These are phyloP conservation scores for Dissostichus mawsoni DNA, from an alignment of 2,113 vertebrate genomes.

Conservation along the genomic window DNA sequence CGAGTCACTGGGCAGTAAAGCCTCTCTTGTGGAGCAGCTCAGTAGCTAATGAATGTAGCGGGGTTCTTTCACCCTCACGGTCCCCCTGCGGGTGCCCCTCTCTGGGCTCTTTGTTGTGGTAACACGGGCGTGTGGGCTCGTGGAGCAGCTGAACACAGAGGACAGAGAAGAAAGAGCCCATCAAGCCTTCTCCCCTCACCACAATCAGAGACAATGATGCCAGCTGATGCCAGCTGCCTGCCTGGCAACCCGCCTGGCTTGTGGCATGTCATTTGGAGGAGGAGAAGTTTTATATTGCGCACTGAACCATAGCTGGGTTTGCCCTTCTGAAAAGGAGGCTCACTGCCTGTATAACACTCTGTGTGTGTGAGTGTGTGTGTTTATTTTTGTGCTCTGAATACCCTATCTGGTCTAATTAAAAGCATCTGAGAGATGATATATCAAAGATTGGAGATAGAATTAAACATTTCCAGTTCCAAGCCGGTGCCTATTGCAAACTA, in stretches of 20 bases:
- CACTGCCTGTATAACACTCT: not conserved
- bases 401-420: not conserved
- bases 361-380: not conserved
- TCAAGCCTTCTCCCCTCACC: conserved; percentile 21
- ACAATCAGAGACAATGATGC: conserved; percentile 34
- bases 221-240: conserved; percentile 61
- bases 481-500: no score
- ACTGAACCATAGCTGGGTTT: conserved; percentile 37
- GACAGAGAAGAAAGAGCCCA: conserved; percentile 25
- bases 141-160: conserved; percentile 49
- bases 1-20: not conserved
- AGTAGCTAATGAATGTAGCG: conserved; percentile 28
- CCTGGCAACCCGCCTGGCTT: conserved; percentile 54
- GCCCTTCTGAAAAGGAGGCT: conserved; percentile 10
- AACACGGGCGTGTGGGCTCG: conserved; percentile 26
- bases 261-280: conserved; percentile 43
- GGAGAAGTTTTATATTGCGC: conserved; percentile 40
- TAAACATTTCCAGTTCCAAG: not conserved
- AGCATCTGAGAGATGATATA: not conserved
- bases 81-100: conserved; percentile 7
- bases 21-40: not conserved
- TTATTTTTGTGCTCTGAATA: not conserved
- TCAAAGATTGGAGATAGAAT: not conserved
- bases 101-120: conserved; percentile 25
- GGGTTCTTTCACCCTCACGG: not conserved